Base-by-base conservation (phyloP, 2,888 invertebrate genomes). In the Lypha dubia region DNA sequence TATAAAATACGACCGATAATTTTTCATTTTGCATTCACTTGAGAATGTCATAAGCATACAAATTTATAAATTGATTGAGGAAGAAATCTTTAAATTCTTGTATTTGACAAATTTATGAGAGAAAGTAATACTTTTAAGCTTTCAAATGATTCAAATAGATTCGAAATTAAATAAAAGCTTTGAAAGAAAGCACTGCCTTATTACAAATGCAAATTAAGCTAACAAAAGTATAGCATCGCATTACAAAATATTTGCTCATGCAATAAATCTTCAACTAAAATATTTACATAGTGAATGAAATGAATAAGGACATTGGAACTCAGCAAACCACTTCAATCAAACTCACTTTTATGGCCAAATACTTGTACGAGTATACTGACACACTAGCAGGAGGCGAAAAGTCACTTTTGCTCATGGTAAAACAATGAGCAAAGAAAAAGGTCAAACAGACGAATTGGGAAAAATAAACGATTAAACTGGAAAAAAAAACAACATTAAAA, bases 221-320 rank as follows among this genome's bases (percentile, higher is more conserved):
- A 83, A 74, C 79, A 79, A 62, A 73, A 68, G 79, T 62, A 77
- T 56, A 84, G 76, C 77, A 84, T 84, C 80, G 41, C 80, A 80
- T 80, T 84, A 77, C 84, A 70, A 81, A 84, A 79, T 81, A 81
- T 84, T 84, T 84, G 74, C 35, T 58, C 56, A 74, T 81, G 84
- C 73, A 84, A 84, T 84, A 84, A 84, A 81, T 84, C 84, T 81
- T 81, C 77, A 70, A 70, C 63, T 77, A 70, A 84, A 84, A 81
- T 58, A 81, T 84, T 81, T 84, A 60, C 81, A 74, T 41, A 74
- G 62, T 24, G 68, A 62, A 74, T 68, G n/a, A 68, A 81, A 70
- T 77, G 63, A 77, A n/a, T n/a, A n/a, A 74, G 76, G 68, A 73
- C 68, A 67, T 62, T 41, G 49, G 20, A 35, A 46, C 17, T 41